Evolutionary conservation across 2,113 vertebrate species (phyloP).

Genomic region (Romanogobio albipinnatus): DNA sequence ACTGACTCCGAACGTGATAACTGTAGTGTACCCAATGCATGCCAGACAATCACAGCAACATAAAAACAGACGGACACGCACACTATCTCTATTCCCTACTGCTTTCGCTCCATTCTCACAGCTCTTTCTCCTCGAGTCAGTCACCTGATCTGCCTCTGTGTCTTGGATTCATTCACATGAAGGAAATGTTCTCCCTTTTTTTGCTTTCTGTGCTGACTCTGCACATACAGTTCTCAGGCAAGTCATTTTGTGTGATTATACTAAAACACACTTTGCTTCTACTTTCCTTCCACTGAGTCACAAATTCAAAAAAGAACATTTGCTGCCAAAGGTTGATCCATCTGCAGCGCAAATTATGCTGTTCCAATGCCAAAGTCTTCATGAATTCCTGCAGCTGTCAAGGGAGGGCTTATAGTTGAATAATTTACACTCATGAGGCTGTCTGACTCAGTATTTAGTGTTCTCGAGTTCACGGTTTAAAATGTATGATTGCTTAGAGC

Average conservation of each 20-base stretch:
- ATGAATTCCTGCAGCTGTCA: conserved; percentile 18
- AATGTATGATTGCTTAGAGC: conserved; percentile 5
- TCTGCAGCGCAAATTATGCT: conserved; percentile 3
- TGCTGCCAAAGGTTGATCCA: conserved; percentile 24
- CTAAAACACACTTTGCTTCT: conserved; percentile 22
- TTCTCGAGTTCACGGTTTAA: neutral
- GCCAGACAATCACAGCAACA: neutral
- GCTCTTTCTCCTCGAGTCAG: neutral
- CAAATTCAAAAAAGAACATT: conserved; percentile 24
- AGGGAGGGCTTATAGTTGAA: conserved; percentile 7
- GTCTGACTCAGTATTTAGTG: neutral
- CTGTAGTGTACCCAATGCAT: neutral
- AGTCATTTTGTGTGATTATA: conserved; percentile 34
- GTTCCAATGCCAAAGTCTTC: conserved; percentile 14
- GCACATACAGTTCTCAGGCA: conserved; percentile 34
- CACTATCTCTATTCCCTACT: neutral
- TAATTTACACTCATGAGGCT: conserved; percentile 19
- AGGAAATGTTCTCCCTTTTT: neutral
- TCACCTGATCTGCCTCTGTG: neutral
- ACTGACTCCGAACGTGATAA: neutral
- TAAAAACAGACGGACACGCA: neutral
- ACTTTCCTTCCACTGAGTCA: conserved; percentile 40
- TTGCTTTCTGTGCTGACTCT: conserved; percentile 32
- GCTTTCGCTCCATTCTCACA: neutral
- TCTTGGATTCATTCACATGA: neutral